Base-by-base conservation (phyloP, 2,888 invertebrate species). In the Diarsia mendica region DNA sequence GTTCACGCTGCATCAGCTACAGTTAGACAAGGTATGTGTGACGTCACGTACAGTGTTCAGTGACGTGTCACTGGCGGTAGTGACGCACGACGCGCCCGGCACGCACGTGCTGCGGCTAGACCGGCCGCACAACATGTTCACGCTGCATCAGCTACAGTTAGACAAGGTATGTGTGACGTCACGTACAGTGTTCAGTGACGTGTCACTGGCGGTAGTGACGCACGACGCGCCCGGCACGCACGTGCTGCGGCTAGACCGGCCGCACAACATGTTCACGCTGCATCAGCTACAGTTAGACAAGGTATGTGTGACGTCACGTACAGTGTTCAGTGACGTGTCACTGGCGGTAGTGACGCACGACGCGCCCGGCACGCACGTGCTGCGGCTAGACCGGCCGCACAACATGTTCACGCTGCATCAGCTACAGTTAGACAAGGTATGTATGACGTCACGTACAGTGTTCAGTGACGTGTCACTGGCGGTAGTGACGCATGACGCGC, bases 281-380 rank as follows among this genome's bases (percentile, higher is more conserved):
- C 92, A 92, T 11, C 96, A 95, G 81, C 77, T 93, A 73, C 92
- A 93, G 2, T 67, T 95, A 0, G 90, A 93, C 33, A 94, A 93
- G 94, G 95, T 78, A 44, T 51, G 63, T 39, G 4, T 39, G 39
- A 39, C 39, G 39, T 39, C 39, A 39, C 39, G 39, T 39, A 39
- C 39, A 39, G 39, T 39, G 39, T 39, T 39, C 39, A 39, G 39
- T 39, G 6, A 39, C 28, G 92, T 95, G 63, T 6, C 85, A 0
- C 74, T 96, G 3, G 95, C 39, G 39, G 6, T 39, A 39, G 39
- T 39, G 39, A 39, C 86, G 15, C 80, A 72, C 0, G 91, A 91
- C 84, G 74, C 77, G 5, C 58, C 92, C 75, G 92, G 88, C 46
- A 87, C 87, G 9, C 95, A 95, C 87, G 80, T 89, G 68, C 90